These are phyloP conservation scores for Hippocampus mohnikei DNA, from an alignment of 2,113 vertebrate species.

Conservation along the genomic window DNA sequence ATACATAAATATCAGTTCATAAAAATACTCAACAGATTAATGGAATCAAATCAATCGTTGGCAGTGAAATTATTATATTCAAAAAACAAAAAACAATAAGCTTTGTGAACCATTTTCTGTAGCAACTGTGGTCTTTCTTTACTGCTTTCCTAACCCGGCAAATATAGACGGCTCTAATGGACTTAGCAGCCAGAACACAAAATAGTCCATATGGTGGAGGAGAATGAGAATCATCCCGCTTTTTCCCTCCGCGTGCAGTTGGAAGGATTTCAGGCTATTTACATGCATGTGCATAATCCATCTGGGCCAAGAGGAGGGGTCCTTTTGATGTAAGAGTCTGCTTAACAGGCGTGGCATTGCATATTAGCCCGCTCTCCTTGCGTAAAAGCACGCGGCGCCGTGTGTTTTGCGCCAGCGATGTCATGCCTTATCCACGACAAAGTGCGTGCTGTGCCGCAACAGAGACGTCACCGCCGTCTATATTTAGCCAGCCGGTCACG, in stretches of 20 bases:
- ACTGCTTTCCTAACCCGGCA: constrained; percentile 14
- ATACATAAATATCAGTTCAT: no score
- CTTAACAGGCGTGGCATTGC: constrained; percentile 39
- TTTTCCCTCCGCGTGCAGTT: constrained; percentile 32
- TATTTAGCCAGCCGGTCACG: constrained; percentile 13
- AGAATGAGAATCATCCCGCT: constrained; percentile 32
- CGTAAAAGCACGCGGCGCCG: constrained; percentile 23
- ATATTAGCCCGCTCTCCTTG: constrained; percentile 34
- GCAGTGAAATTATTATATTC: no score
- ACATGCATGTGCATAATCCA: constrained; percentile 38
- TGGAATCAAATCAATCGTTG: no score
- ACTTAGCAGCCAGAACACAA: constrained; percentile 8
- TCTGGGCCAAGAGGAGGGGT: not conserved
- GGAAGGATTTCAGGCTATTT: constrained; percentile 45
- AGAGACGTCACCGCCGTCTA: not conserved
- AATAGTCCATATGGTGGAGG: not conserved
- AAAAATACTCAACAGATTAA: no score
- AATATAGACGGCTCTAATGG: constrained; percentile 31
- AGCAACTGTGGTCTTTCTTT: not conserved
- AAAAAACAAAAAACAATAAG: not conserved
- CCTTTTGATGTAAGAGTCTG: constrained; percentile 43
- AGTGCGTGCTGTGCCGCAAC: not conserved
- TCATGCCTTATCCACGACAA: not conserved
- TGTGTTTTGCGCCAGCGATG: constrained; percentile 6
- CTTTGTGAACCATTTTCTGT: not conserved